Percentiles rank a stretch among this genome's conserved stretches.
These are phyloP conservation scores for Natator depressus DNA, from an alignment of 2,113 vertebrate species.

Conservation along the genomic window DNA sequence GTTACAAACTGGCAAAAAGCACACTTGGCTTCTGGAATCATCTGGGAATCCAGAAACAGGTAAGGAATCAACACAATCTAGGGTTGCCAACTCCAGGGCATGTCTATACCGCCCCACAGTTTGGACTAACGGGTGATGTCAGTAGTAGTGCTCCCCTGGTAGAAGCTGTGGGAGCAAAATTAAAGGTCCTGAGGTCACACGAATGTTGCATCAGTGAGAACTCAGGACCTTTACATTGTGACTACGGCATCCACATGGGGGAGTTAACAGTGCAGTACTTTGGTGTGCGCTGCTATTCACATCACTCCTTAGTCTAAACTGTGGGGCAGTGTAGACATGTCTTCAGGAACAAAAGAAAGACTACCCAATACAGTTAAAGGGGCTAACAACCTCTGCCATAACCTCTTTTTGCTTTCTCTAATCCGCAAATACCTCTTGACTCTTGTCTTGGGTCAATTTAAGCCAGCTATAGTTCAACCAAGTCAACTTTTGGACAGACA, in stretches of 20 bases:
- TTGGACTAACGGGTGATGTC: not conserved
- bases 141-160: not conserved
- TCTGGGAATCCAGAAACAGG: fast-evolving
- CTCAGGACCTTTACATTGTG: not conserved
- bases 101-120: not conserved
- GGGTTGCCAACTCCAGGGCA: not conserved
- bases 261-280: not conserved
- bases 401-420: fast-evolving
- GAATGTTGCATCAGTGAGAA: not conserved
- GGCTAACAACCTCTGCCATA: not conserved
- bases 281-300: not conserved
- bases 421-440: not conserved
- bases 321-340: not conserved
- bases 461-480: not conserved
- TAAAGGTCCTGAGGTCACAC: not conserved
- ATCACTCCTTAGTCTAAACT: not conserved
- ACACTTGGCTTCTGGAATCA: fast-evolving
- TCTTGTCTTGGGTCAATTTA: fast-evolving
- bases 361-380: fast-evolving
- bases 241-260: not conserved
- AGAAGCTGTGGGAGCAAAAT: not conserved
- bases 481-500: not conserved
- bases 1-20: not conserved
- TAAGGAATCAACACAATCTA: not conserved
- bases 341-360: not conserved